Evolutionary conservation across 2,888 invertebrate genomes (phyloP).

Genomic region (Nemotelus nigrinus): DNA sequence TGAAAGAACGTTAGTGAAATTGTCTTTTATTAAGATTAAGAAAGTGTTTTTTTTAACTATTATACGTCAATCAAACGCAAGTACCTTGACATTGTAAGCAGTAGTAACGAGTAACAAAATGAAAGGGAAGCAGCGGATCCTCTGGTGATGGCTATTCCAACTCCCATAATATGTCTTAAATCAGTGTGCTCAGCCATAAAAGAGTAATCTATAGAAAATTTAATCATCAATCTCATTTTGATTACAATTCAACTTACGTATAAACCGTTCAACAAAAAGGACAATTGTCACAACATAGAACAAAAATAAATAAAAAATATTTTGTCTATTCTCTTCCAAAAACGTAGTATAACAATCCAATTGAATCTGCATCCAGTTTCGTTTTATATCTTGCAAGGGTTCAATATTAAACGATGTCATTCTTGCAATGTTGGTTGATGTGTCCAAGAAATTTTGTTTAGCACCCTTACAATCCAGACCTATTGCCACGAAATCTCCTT

Average conservation of each 20-base stretch:
- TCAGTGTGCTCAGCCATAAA: constrained; percentile 97
- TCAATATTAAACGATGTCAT: constrained; percentile 96
- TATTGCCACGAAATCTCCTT: constrained; percentile 94
- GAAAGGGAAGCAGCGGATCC: constrained; percentile 94
- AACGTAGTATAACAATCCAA: constrained; percentile 91
- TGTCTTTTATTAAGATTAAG: neutral
- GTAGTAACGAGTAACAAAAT: constrained; percentile 90
- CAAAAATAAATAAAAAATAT: constrained; percentile 93
- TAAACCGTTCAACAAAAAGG: constrained; percentile 93
- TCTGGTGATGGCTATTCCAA: constrained; percentile 93
- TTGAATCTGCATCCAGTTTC: constrained; percentile 78
- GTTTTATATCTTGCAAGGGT: constrained; percentile 76
- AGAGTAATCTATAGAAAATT: constrained; percentile 77
- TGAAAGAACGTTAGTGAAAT: neutral
- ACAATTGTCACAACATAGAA: constrained; percentile 95
- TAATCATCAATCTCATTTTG: neutral
- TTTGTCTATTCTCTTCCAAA: constrained; percentile 94
- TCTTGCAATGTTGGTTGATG: constrained; percentile 92
- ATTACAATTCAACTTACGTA: constrained; percentile 71
- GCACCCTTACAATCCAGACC: constrained; percentile 95
- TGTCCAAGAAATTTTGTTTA: constrained; percentile 93
- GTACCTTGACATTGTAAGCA: constrained; percentile 87
- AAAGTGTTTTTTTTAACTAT: neutral
- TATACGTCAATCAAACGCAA: constrained; percentile 69
- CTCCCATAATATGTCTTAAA: constrained; percentile 95